Evolutionary conservation across 2,888 invertebrate genomes (phyloP).

Genomic region (Platypus cylindrus): DNA sequence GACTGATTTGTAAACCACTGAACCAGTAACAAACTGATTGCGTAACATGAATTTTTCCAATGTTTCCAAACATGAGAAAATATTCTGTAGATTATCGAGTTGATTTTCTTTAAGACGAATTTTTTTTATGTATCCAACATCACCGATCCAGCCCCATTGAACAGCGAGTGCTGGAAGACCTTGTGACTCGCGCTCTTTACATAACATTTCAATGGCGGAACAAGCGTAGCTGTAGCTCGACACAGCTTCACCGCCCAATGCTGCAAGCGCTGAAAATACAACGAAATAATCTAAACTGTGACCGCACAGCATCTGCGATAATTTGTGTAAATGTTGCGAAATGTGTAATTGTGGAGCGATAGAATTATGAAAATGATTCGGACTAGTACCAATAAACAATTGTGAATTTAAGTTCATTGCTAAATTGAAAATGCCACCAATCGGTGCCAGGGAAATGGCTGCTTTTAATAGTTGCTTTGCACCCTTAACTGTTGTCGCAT

Average conservation of each 20-base stretch:
- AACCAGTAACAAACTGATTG: neutral
- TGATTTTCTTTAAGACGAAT: neutral
- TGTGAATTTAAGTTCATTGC: conserved; percentile 68
- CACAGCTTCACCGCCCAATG: neutral
- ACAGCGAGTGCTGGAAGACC: conserved; percentile 3
- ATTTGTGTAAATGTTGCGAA: conserved; percentile 1
- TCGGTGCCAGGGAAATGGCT: conserved; percentile 49
- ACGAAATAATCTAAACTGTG: conserved; percentile 3
- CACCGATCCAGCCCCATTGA: conserved; percentile 5
- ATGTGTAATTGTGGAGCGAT: conserved; percentile 3
- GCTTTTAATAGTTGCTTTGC: conserved; percentile 54
- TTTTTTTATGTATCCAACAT: conserved; percentile 1
- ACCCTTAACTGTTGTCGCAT: conserved; percentile 56
- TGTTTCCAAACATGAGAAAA: conserved; percentile 1
- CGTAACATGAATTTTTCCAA: neutral
- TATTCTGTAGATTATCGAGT: conserved; percentile 1
- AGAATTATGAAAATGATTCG: conserved; percentile 43
- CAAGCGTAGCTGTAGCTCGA: conserved; percentile 2
- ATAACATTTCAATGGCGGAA: conserved; percentile 1
- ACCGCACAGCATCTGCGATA: conserved; percentile 3
- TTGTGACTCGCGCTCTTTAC: neutral
- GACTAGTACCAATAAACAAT: conserved; percentile 61
- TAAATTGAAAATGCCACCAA: conserved; percentile 79
- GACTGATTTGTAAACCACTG: conserved; percentile 1
- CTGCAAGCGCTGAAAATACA: conserved; percentile 2